Conservation (phyloP, 2,113 vertebrate species). For the Festucalex cinctus region DNA sequence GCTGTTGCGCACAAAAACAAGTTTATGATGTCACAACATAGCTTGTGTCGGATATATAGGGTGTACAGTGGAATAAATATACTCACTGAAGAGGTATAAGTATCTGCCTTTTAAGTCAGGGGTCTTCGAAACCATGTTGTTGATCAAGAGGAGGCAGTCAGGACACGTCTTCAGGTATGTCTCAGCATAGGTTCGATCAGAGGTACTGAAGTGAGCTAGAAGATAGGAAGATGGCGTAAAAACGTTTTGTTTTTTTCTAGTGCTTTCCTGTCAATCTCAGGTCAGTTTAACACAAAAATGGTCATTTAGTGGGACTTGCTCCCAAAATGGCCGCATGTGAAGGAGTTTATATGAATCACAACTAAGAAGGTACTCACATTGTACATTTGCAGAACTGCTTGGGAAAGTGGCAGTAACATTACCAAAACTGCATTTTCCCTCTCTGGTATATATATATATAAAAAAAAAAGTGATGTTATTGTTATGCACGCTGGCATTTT, state of each 20-base stretch:
- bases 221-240: too few species aligned
- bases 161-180: constrained; percentile 32
- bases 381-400: background rate
- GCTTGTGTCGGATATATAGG: too few species aligned
- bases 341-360: too few species aligned
- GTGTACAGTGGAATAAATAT: too few species aligned
- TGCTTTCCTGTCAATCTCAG: too few species aligned
- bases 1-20: constrained; percentile 14
- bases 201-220: constrained; percentile 26
- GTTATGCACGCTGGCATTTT: background rate
- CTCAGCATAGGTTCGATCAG: background rate
- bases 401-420: background rate
- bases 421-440: constrained; percentile 21
- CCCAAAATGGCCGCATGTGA: too few species aligned
- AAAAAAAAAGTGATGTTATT: background rate
- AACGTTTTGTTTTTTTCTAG: too few species aligned
- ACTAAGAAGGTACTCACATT: constrained; percentile 28
- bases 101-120: background rate
- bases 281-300: too few species aligned
- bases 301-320: too few species aligned
- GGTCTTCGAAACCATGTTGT: background rate
- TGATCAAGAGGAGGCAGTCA: constrained; percentile 41
- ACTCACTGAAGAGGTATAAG: constrained; percentile 46
- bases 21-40: too few species aligned
- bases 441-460: too few species aligned